Percentiles rank a stretch among this genome's conserved stretches.
Conservation (phyloP, 2,113 vertebrate genomes). For the Heterochromis multidens region DNA sequence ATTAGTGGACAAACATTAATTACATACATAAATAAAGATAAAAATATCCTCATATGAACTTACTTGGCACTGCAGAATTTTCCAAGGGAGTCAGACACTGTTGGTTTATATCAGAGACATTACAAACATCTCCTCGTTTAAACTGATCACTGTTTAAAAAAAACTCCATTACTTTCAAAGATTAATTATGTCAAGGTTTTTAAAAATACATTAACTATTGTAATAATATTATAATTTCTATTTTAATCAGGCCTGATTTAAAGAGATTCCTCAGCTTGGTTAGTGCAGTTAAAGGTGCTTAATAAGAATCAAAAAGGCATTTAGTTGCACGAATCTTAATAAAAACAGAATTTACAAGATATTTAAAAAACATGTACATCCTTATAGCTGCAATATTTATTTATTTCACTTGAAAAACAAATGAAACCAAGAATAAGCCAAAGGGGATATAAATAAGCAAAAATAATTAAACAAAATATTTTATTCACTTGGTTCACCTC, state of each 20-base stretch:
- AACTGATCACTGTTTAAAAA: background rate
- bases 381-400: background rate
- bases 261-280: background rate
- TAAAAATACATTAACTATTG: background rate
- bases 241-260: background rate
- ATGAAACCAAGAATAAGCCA: background rate
- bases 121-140: background rate
- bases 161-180: background rate
- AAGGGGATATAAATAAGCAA: background rate
- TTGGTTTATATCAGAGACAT: background rate
- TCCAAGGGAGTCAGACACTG: background rate
- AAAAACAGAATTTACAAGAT: background rate
- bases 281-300: background rate
- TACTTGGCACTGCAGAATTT: background rate
- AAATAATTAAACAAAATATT: background rate
- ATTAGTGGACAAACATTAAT: slow-evolving; percentile 11
- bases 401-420: background rate
- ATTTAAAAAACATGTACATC: background rate
- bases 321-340: background rate
- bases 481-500: background rate
- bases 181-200: background rate
- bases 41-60: slow-evolving; percentile 11
- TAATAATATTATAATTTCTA: background rate
- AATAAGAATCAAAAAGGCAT: background rate
- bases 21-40: slow-evolving; percentile 22